phyloP scores from a whole-genome alignment of 2,797 vertebrate species.

The Scolopax rusticola region DNA sequence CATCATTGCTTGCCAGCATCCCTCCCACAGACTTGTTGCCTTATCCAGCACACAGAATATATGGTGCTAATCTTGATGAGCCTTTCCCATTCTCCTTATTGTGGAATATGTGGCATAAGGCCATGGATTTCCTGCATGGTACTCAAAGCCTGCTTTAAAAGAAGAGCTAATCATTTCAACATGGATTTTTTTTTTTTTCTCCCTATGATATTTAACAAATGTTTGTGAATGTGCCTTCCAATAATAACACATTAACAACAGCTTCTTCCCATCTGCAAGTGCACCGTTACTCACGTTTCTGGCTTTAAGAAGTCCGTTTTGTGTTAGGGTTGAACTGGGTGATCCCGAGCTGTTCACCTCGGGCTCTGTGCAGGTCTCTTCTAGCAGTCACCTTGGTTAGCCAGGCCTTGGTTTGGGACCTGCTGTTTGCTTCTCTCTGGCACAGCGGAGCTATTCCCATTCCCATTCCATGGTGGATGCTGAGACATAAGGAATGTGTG shows the following conservation, averaged over 20 bases:
- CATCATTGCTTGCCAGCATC: neutral
- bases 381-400: neutral
- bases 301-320: neutral
- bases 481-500: neutral
- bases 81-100: neutral
- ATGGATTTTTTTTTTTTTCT: neutral
- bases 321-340: neutral
- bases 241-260: neutral
- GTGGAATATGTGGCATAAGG: neutral
- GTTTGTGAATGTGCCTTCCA: slow-evolving; percentile 24
- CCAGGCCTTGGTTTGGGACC: neutral
- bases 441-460: fast-evolving
- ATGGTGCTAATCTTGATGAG: slow-evolving; percentile 6
- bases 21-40: slow-evolving; percentile 10
- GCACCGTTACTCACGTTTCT: neutral
- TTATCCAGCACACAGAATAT: neutral
- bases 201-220: neutral
- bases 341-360: neutral
- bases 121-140: neutral
- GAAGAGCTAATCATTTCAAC: slow-evolving; percentile 34
- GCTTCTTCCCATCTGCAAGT: slow-evolving; percentile 2
- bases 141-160: slow-evolving; percentile 21
- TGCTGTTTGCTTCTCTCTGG: neutral
- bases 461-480: neutral
- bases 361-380: neutral